Evolutionary conservation across 2,797 vertebrate genomes (phyloP).

Genomic region (Micrastur ruficollis): DNA sequence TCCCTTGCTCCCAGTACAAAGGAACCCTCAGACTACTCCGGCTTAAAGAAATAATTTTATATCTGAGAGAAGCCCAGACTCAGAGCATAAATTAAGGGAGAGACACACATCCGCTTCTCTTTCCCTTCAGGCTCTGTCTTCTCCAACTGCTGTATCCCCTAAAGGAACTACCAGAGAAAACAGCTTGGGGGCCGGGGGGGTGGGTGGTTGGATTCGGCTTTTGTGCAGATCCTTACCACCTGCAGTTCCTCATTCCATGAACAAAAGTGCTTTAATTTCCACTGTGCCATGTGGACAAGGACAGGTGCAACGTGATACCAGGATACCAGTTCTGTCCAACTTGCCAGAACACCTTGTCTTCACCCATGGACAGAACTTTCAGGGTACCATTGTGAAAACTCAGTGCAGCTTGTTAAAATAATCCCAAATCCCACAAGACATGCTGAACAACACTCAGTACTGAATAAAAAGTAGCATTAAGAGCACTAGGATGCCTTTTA

Average conservation of each 20-base stretch:
- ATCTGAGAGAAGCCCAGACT: background rate
- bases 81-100: background rate
- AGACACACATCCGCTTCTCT: background rate
- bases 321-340: background rate
- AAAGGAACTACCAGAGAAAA: background rate
- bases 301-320: background rate
- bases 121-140: background rate
- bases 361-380: background rate
- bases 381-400: background rate
- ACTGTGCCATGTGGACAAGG: background rate
- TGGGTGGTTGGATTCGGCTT: too few species aligned
- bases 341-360: background rate
- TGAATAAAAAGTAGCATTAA: background rate
- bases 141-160: background rate
- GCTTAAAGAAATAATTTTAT: background rate
- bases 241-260: background rate
- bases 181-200: background rate
- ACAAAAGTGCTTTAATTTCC: background rate
- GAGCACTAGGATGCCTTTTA: background rate
- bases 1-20: background rate
- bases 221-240: background rate
- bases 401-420: background rate
- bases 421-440: background rate
- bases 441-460: background rate
- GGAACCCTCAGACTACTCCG: background rate